Evolutionary conservation across 2,888 invertebrate species (phyloP), one percentile per base, ranked within the genome.

Genomic region (Archaeoteleia sp.): DNA sequence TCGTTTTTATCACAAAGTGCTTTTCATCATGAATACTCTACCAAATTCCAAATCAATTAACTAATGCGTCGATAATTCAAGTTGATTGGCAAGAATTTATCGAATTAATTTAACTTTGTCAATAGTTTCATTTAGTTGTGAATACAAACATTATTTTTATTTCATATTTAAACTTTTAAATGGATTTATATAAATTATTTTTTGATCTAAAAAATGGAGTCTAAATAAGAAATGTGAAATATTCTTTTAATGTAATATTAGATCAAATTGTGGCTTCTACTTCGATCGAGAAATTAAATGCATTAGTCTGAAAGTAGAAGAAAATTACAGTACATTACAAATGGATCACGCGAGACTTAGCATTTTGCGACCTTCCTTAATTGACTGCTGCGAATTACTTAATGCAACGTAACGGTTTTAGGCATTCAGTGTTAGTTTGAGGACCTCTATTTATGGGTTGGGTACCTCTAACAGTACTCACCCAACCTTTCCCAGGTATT

Each of bases 371-470:
- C 68, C 62, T 58, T 68, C 57, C 42, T 67, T 68, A 68, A 68
- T 68, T 63, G 68, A 68, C 63, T 51, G 67, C 62, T 46, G 67
- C 57, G 67, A 67, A 67, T 67, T 67, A 67, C 57, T 67, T 62
- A 67, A 62, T 68, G 57, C 62, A 58, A 63, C 42, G 48, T 68
- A 68, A 68, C 68, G 68, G 68, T 68, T 68, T 68, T 68, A 51
- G 67, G 62, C 67, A 63, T 68, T 63, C 62, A 67, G 61, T 46
- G 51, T 67, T 62, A 32, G 62, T 37, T 62, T 49, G 62, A 57
- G 58, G 67, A 54, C 55, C 51, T 29, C 35, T 15, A 27, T 42
- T 49, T 37, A 37, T 61, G 67, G 61, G 51, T 57, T 55, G 51
- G 61, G 61, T 55, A 34, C 48, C 61, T 55, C 35, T 55, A 55